Base-by-base conservation (phyloP, 92 coral and sea anemone species). In the Desmophyllum pertusum region DNA sequence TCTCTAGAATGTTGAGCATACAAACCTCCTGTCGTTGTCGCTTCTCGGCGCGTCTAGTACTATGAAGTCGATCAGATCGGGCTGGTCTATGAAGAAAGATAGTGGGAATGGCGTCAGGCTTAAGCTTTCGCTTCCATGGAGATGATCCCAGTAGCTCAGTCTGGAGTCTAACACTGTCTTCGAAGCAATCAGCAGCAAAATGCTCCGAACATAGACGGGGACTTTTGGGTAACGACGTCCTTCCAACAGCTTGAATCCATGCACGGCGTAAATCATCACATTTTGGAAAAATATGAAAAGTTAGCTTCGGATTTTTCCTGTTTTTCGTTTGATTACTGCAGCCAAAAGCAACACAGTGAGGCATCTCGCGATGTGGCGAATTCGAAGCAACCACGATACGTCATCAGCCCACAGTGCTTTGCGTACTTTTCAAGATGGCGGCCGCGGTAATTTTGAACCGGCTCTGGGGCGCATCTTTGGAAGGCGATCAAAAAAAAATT, bases 1-100 rank as follows among this genome's bases (percentile, higher is more conserved):
- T n/a, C n/a, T n/a, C n/a, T n/a, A n/a, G n/a, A 18, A 10, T 4
- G 62, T 5, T 2, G 4, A 13, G 73, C 27, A 1, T 68, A 38
- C 78, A 82, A 33, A 82, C 59, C 78, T 72, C 72, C 17, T n/a
- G 72, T 13, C 74, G 39, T 55, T 57, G 75, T 77, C 67, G 3
- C 46, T 77, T 67, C 73, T 85, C 71, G 5, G 70, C 84, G 45
- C 79, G 77, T 77, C 19, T 51, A 8, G 19, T 43, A 39, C 84
- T 77, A 29, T 73, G 15, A 31, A 25, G 30, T 5, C 85, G 75
- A 33, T 21, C 23, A 37, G 55, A 11, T 72, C 50, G 19, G 33
- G 85, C 48, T 71, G 71, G 79, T 86, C 55, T 86, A 63, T 78
- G 89, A 42, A 64, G 35, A 51, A 86, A 79, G 17, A 79, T 29